Evolutionary conservation across 2,113 vertebrate species (phyloP).

Genomic region (Oryzias curvinotus): DNA sequence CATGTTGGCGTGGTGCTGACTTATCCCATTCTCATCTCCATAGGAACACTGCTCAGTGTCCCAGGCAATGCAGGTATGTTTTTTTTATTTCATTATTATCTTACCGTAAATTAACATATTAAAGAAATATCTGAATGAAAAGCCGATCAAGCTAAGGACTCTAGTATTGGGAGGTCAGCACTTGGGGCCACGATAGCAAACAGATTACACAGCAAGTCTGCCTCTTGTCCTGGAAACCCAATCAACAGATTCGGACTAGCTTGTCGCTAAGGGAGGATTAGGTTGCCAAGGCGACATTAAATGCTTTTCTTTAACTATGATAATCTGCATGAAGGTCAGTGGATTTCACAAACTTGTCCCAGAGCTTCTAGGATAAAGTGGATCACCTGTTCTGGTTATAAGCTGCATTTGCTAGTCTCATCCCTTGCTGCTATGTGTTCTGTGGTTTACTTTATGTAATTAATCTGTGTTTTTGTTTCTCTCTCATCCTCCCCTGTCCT

Average conservation of each 20-base stretch:
- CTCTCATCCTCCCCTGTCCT: constrained; percentile 3
- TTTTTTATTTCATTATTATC: constrained; percentile 5
- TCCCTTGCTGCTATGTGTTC: constrained; percentile 48
- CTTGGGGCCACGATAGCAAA: constrained; percentile 53
- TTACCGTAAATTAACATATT: constrained; percentile 1
- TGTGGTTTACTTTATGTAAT: constrained; percentile 66
- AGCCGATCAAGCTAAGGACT: constrained; percentile 17
- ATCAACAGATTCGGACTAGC: constrained; percentile 58
- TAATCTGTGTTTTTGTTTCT: constrained; percentile 60
- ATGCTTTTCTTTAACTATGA: constrained; percentile 66
- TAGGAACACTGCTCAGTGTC: constrained; percentile 95
- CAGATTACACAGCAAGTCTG: constrained; percentile 67
- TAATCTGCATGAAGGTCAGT: constrained; percentile 66
- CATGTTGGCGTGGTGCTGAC: constrained; percentile 95
- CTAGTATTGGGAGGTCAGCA: constrained; percentile 58
- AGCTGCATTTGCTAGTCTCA: constrained; percentile 52
- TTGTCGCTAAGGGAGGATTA: constrained; percentile 64
- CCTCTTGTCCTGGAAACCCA: constrained; percentile 51
- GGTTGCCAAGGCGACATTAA: constrained; percentile 72
- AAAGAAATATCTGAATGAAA: constrained; percentile 19
- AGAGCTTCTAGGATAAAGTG: constrained; percentile 49
- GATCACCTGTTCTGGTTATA: constrained; percentile 58
- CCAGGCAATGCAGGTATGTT: constrained; percentile 94
- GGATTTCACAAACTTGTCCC: constrained; percentile 51
- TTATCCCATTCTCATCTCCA: constrained; percentile 97